Evolutionary conservation across 2,888 invertebrate species (phyloP), one percentile per base, ranked within the genome.

Genomic region (Polyploca ridens): DNA sequence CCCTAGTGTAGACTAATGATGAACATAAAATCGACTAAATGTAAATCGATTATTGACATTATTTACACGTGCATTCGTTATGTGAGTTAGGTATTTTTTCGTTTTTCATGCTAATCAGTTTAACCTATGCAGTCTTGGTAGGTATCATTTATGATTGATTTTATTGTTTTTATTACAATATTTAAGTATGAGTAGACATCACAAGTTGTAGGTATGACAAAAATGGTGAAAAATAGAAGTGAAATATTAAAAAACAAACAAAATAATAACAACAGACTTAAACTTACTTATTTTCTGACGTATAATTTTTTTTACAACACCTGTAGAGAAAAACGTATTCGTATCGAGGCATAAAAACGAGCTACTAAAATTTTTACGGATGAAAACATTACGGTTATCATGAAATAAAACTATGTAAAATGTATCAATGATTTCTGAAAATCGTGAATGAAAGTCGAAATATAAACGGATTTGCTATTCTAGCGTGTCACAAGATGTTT

Each of bases 391-490:
- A 14, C 44, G 44, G 46, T 46, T 5, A 44, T 44, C 3, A 41
- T 10, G 11, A 46, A 46, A 46, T 11, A 46, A 46, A 14, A 46
- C 46, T 46, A 11, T 46, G 46, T 14, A 13, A 49, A n/a, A 49
- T 54, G 16, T 54, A 54, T 54, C 54, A 54, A 54, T 54, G 54
- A 19, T 19, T 54, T 54, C 10, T 19, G 54, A 54, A 54, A 54
- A 54, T 54, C 54, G 54, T 54, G 54, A 19, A 54, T 54, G 54
- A 54, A 54, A 54, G 54, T 54, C 54, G 54, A 10, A 19, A 3
- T 10, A 5, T 54, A 19, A 49, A 49, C 0, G 8, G 0, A 19
- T 54, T 19, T 3, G 14, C 5, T 35, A 19, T 7, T 54, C 54
- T n/a, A n/a, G 46, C 19, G 13, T 54, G 3, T 16, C 14, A 19